Percentiles rank a stretch among this genome's conserved stretches.
These are phyloP conservation scores for Brachyhypopomus occidentalis DNA, from an alignment of 2,113 vertebrate species.

Conservation along the genomic window DNA sequence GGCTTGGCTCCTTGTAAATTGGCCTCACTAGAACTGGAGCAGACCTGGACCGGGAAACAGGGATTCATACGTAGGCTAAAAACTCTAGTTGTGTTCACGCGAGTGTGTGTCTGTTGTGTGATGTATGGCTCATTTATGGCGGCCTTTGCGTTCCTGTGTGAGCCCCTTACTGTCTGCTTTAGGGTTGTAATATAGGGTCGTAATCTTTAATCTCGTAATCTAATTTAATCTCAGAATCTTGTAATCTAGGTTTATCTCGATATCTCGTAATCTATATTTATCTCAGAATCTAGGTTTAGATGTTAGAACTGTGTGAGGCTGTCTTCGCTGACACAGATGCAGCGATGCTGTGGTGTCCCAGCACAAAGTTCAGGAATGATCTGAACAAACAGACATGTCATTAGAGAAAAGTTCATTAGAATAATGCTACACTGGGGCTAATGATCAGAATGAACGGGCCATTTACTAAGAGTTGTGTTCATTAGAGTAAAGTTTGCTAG, in stretches of 20 bases:
- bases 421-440: background rate
- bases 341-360: too few relatives aligned
- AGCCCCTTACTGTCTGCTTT: background rate
- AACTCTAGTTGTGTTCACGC: background rate
- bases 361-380: background rate
- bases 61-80: background rate
- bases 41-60: background rate
- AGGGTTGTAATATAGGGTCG: background rate
- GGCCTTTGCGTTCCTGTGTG: background rate
- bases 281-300: too few relatives aligned
- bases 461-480: too few relatives aligned
- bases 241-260: too few relatives aligned
- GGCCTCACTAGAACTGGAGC: background rate
- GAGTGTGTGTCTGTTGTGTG: background rate
- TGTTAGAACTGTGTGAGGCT: too few relatives aligned
- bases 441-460: too few relatives aligned
- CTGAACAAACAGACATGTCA: background rate
- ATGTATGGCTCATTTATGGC: slow-evolving; percentile 32
- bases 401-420: too few relatives aligned
- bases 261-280: too few relatives aligned
- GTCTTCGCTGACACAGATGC: too few relatives aligned
- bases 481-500: too few relatives aligned
- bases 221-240: too few relatives aligned
- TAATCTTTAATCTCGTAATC: too few relatives aligned
- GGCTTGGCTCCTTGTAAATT: background rate